These are phyloP conservation scores for Trisateles emortualis DNA, from an alignment of 2,888 invertebrate species.

Conservation along the genomic window DNA sequence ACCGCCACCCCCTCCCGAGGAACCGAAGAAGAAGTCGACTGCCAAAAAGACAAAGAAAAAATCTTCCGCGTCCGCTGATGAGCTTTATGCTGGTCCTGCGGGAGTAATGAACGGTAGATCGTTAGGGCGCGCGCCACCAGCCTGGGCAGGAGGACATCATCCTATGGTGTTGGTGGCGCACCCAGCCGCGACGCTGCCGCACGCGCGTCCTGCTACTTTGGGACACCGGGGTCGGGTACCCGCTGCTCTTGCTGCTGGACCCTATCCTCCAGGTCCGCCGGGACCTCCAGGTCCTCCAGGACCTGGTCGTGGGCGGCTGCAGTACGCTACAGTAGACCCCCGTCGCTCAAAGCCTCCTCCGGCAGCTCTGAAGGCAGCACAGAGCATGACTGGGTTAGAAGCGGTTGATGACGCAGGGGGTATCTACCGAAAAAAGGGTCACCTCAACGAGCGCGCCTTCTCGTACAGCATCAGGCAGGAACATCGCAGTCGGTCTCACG, in stretches of 20 bases:
- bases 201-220: constrained; percentile 81
- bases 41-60: constrained; percentile 86
- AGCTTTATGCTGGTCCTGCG: constrained; percentile 85
- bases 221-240: constrained; percentile 87
- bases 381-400: constrained; percentile 89
- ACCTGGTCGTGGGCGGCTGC: constrained; percentile 76
- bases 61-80: constrained; percentile 86
- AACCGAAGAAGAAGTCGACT: constrained; percentile 87
- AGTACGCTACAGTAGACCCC: constrained; percentile 89
- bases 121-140: constrained; percentile 78
- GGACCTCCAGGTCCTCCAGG: constrained; percentile 65
- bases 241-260: constrained; percentile 83
- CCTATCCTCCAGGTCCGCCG: constrained; percentile 73
- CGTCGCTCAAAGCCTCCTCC: constrained; percentile 88
- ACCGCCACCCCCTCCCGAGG: constrained; percentile 91
- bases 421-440: constrained; percentile 96
- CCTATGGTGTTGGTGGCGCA: constrained; percentile 84
- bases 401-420: constrained; percentile 89
- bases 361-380: constrained; percentile 89
- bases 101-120: constrained; percentile 78
- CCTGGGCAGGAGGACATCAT: constrained; percentile 72
- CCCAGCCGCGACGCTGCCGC: constrained; percentile 78
- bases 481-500: constrained; percentile 96
- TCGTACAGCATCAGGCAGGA: constrained; percentile 98
- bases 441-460: constrained; percentile 96